Conservation (phyloP, 2,113 vertebrate genomes). For the Syngnathus scovelli region DNA sequence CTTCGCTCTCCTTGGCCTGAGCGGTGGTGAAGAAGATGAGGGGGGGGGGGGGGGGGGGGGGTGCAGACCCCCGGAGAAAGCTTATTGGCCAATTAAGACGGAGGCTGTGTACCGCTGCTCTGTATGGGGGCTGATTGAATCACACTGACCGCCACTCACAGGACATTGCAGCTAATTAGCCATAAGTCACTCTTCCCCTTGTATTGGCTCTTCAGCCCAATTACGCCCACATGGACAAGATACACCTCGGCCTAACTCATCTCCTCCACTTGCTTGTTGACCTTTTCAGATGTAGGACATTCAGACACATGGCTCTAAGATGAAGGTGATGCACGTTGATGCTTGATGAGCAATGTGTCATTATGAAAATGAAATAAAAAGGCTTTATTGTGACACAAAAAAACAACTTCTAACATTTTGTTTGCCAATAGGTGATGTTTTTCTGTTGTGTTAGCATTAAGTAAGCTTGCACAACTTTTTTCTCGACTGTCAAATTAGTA, state of each 20-base stretch:
- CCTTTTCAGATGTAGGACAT: constrained; percentile 62
- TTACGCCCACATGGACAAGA: constrained; percentile 64
- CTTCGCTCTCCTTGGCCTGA: constrained; percentile 20
- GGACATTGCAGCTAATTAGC: constrained; percentile 77
- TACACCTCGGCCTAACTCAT: constrained; percentile 56
- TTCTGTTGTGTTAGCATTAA: no score
- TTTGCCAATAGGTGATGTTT: no score
- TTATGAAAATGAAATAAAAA: background rate
- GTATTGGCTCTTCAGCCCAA: constrained; percentile 69
- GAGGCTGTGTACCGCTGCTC: constrained; percentile 67
- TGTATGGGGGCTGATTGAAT: constrained; percentile 71
- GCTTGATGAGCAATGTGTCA: constrained; percentile 17
- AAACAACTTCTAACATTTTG: no score
- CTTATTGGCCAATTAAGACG: constrained; percentile 73
- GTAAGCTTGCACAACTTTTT: no score
- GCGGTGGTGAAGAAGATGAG: background rate
- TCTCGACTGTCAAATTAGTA: no score
- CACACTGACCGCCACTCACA: constrained; percentile 65
- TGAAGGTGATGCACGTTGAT: constrained; percentile 27
- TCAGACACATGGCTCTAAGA: constrained; percentile 35
- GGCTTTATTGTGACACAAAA: background rate
- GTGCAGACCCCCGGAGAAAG: constrained; percentile 57
- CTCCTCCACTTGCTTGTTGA: constrained; percentile 68
- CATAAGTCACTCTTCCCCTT: constrained; percentile 66
- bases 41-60: constrained; percentile 22